phyloP scores from a whole-genome alignment of 2,113 vertebrate species.

The Podilymbus podiceps region DNA sequence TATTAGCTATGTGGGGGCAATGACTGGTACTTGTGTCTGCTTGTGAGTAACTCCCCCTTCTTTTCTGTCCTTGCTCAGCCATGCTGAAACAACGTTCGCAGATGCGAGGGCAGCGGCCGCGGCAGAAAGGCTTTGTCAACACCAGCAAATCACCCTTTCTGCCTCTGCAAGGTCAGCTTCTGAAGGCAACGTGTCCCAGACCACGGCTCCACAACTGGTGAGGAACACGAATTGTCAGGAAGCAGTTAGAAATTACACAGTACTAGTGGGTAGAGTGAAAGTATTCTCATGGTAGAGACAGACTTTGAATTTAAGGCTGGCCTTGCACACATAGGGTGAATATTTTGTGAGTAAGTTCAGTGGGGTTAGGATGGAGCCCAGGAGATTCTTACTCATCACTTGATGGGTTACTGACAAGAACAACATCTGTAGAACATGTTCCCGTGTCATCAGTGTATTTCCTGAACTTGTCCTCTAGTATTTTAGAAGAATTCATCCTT shows the following conservation, averaged over 20 bases:
- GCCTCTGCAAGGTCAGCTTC: conserved; percentile 14
- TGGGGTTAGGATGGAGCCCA: neutral
- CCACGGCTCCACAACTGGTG: neutral
- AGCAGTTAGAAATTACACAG: neutral
- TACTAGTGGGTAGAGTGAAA: neutral
- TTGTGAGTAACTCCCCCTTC: neutral
- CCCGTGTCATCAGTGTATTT: neutral
- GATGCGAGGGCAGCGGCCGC: neutral
- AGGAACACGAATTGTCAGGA: neutral
- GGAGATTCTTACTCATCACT: conserved; percentile 13
- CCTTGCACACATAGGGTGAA: neutral
- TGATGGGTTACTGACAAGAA: neutral
- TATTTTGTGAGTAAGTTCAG: neutral
- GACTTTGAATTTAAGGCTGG: neutral
- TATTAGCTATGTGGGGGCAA: neutral
- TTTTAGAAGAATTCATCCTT: neutral
- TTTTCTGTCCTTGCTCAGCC: conserved; percentile 17
- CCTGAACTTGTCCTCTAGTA: neutral
- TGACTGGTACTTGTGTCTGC: neutral
- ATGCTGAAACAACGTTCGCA: neutral
- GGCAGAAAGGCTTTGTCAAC: conserved; percentile 26
- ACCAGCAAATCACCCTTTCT: conserved; percentile 12
- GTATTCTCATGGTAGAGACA: neutral
- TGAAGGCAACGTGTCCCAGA: neutral
- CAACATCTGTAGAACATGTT: neutral